Base-by-base conservation (phyloP, 1,140 invertebrate genomes). In the Globodera rostochiensis region DNA sequence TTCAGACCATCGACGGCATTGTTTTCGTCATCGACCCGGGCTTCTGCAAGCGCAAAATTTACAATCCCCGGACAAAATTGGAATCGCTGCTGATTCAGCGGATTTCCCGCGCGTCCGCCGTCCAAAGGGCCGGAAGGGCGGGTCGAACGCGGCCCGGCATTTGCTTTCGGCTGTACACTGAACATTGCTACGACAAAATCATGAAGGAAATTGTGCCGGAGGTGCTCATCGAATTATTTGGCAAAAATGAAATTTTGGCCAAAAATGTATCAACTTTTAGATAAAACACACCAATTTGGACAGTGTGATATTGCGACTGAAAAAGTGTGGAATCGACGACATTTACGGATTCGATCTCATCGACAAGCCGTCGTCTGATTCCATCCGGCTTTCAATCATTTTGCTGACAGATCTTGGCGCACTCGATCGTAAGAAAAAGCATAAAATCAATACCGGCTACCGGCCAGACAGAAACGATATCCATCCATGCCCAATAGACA, bases 11-110 rank as follows among this genome's bases (percentile, higher is more conserved):
- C 87, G 97, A 99, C 90, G 98, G 97, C 80, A 96, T 99, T 19
- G 97, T 99, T 6, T 99, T 98, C 91, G 98, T 99, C 1, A 98
- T 99, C 89, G 98, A 99, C 92, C 97, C 98, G 19, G 98, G 97
- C 21, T 99, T 99, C 92, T 96, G 96, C 0, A 99, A 99, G 90
- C 98, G 99, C 91, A 99, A 98, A 92, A 94, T 98, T 0, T 98
- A 97, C 90, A 98, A 98, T 92, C 96, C 96, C 13, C 92, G 96
- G 87, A 97, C 97, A 87, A 93, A 97, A 82, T 96, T 91, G 36
- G 74, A 76, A 1, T 15, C 46, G 99, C 4, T 76, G 6, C 36
- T 76, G 1, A 49, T 76, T 9, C n/a, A 70, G 3, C 74, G n/a
- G 87, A 98, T 99, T 79, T 98, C 96, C 90, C 98, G 98, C 92